Conservation (phyloP, 2,797 vertebrate genomes). For the Propithecus deckenii region DNA sequence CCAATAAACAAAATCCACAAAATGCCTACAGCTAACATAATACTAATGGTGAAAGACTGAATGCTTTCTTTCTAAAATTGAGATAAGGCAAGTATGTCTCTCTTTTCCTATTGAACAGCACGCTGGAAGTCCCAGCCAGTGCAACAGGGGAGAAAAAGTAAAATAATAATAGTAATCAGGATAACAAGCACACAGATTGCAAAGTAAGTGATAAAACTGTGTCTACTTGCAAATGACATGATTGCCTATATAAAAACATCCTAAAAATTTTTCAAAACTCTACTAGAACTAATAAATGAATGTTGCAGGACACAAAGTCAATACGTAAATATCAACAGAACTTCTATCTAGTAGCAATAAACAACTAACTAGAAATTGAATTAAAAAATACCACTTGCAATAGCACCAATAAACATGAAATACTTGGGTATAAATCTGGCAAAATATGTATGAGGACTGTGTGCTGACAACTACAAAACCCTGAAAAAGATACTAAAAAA, state of each 20-base stretch:
- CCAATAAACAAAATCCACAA: neutral
- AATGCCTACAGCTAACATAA: neutral
- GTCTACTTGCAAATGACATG: neutral
- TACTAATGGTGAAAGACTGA: neutral
- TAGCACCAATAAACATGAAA: neutral
- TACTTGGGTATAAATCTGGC: neutral
- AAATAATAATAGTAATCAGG: neutral
- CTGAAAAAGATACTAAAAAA: neutral
- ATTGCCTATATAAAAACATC: neutral
- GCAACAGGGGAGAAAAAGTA: neutral
- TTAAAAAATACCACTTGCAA: neutral
- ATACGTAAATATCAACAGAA: neutral
- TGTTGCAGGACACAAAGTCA: neutral
- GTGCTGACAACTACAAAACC: neutral
- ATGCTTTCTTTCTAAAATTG: neutral
- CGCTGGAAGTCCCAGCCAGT: neutral
- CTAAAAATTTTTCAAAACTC: neutral
- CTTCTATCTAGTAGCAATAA: neutral
- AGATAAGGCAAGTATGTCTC: neutral
- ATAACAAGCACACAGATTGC: neutral
- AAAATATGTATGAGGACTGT: neutral
- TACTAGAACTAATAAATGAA: neutral
- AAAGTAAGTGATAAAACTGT: neutral
- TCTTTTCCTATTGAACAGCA: neutral
- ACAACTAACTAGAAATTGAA: neutral